A percentile compares a stretch with the other conserved stretches of the same genome.
These are phyloP conservation scores for Salvelinus alpinus DNA, from an alignment of 2,113 vertebrate genomes.

Conservation along the genomic window DNA sequence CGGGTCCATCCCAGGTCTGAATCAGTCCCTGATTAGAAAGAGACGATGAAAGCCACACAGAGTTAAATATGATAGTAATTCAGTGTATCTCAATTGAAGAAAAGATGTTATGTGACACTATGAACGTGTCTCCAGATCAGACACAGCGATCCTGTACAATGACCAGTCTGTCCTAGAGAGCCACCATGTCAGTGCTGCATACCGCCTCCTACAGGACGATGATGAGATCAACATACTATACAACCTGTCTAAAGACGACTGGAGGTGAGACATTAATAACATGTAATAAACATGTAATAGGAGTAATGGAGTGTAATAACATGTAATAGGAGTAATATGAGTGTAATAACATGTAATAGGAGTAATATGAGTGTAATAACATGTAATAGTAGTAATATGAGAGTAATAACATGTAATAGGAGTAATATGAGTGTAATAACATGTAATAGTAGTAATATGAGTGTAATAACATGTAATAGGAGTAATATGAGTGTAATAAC, in stretches of 20 bases:
- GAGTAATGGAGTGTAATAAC: not conserved
- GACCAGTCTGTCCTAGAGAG: constrained; percentile 95
- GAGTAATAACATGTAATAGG: not conserved
- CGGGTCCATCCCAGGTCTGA: no score
- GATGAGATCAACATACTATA: constrained; percentile 98
- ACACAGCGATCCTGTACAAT: constrained; percentile 95
- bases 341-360: no score
- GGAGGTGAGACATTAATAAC: constrained; percentile 79
- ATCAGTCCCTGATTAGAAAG: no score
- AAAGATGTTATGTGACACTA: no score
- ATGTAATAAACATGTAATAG: no score
- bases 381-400: not conserved
- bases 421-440: not conserved
- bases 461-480: not conserved
- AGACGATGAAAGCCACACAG: no score
- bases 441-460: no score
- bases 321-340: not conserved
- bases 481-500: no score
- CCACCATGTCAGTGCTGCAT: constrained; percentile 93
- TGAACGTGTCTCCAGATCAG: constrained; percentile 77
- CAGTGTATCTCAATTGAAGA: no score
- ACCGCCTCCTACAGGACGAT: constrained; percentile 94
- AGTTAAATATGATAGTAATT: no score
- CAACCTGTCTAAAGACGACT: constrained; percentile 97
- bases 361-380: not conserved